These are phyloP conservation scores for Electrophaes corylata DNA, from an alignment of 2,888 invertebrate genomes.

Conservation along the genomic window DNA sequence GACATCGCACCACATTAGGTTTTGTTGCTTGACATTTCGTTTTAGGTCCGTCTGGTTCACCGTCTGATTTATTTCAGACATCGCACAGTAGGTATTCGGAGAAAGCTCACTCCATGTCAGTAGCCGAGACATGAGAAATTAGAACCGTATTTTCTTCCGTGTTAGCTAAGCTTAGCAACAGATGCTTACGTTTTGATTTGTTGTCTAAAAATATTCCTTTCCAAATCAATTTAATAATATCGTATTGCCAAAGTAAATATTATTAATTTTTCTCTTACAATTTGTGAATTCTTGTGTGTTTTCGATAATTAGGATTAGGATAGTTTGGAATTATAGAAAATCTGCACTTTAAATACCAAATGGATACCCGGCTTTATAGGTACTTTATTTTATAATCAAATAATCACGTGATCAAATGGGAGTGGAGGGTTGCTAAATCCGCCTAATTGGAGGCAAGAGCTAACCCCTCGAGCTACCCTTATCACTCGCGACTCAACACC, in stretches of 20 bases:
- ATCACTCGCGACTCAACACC: conserved; percentile 61
- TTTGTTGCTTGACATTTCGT: conserved; percentile 78
- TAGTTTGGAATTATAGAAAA: too few relatives aligned
- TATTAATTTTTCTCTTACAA: background rate
- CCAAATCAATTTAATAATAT: conserved; percentile 14
- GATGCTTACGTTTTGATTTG: conserved; percentile 7
- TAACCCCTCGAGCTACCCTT: conserved; percentile 54
- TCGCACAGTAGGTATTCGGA: conserved; percentile 44
- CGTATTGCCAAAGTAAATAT: background rate
- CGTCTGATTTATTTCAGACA: conserved; percentile 67
- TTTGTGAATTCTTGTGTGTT: too few relatives aligned
- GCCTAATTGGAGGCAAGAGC: conserved; percentile 53
- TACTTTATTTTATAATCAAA: conserved; percentile 17
- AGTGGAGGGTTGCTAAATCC: conserved; percentile 42
- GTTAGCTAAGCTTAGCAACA: conserved; percentile 20
- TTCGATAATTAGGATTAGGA: too few relatives aligned
- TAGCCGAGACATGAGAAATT: conserved; percentile 30
- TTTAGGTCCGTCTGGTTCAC: conserved; percentile 66
- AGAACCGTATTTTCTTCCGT: conserved; percentile 29
- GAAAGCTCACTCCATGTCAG: conserved; percentile 34
- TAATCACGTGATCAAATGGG: conserved; percentile 34
- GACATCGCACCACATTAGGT: conserved; percentile 59
- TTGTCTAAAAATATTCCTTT: background rate
- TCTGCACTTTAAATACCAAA: too few relatives aligned
- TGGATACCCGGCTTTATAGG: background rate